Base-by-base conservation (phyloP, 1,140 invertebrate genomes). In the Chrysomallon squamiferum region DNA sequence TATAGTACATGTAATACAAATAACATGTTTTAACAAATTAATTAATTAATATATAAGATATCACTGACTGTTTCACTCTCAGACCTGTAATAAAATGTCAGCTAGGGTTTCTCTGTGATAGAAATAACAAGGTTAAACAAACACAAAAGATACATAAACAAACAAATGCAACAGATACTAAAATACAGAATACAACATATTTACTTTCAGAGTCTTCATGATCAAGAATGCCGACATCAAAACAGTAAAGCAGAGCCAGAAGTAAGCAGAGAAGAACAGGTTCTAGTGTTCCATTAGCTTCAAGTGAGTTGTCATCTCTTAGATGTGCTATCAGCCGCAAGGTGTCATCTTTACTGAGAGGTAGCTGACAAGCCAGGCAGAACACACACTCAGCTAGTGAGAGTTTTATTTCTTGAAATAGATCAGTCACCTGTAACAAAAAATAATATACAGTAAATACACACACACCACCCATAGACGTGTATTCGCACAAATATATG, bases 321-420 rank as follows among this genome's bases (percentile, higher is more conserved):
- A 90, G 76, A 64, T 87, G 82, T 38, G 81, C 72, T 5, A 90
- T 74, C 5, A 90, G 72, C 27, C 80, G 77, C 15, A 81, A 61
- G 9, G 91, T 86, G 62, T 89, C 87, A 27, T 82, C 73, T 66
- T 81, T 84, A 87, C 74, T 89, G 15, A 97, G 84, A 1, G 92
- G 91, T 45, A 89, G 89, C 80, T 98, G 95, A 13, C 93, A 93
- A 0, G 94, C 90, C 88, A 92, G 93, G 65, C 92, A 89, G 78
- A 94, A 97, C 2, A 98, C 83, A 62, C 93, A 92, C 74, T 95
- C 93, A 0, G 93, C 93, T 30, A 97, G 82, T 43, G 91, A 88
- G 69, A 92, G 89, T 75, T 92, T 88, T 20, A 93, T 94, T 61
- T 92, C 90, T 64, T 91, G 89, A 67, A 91, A 93, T n/a, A 94